Evolutionary conservation across 2,888 invertebrate species (phyloP).

Genomic region (Latrodectus elegans): DNA sequence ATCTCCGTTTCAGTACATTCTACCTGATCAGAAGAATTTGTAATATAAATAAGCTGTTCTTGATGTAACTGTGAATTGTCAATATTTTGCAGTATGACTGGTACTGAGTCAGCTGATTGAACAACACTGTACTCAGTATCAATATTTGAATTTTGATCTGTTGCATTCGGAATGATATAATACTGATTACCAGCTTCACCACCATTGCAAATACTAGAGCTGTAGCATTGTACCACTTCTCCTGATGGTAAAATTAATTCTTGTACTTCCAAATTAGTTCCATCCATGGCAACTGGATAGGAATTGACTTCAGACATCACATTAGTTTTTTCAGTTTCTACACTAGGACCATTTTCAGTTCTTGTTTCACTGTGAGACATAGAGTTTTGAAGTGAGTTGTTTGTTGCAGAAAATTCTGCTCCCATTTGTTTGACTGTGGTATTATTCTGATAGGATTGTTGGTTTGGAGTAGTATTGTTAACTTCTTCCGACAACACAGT

Average conservation of each 20-base stretch:
- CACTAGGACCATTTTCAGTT: neutral
- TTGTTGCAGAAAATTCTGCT: neutral
- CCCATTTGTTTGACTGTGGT: neutral
- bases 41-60: conserved; percentile 56
- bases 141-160: conserved; percentile 16
- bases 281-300: conserved; percentile 38
- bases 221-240: conserved; percentile 59
- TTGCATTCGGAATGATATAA: conserved; percentile 56
- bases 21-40: conserved; percentile 52
- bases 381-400: neutral
- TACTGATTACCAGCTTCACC: conserved; percentile 37
- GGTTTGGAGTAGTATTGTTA: neutral
- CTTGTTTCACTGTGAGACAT: neutral
- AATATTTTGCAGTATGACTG: conserved; percentile 52
- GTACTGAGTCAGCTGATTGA: conserved; percentile 32
- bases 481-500: conserved; percentile 4
- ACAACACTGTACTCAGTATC: conserved; percentile 61
- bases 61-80: conserved; percentile 51
- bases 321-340: neutral
- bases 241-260: conserved; percentile 57
- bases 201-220: conserved; percentile 40
- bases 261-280: conserved; percentile 45
- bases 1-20: conserved; percentile 55
- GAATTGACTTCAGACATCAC: neutral
- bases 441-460: neutral